phyloP scores from a whole-genome alignment of 2,113 vertebrate species.

The Gorilla gorilla region DNA sequence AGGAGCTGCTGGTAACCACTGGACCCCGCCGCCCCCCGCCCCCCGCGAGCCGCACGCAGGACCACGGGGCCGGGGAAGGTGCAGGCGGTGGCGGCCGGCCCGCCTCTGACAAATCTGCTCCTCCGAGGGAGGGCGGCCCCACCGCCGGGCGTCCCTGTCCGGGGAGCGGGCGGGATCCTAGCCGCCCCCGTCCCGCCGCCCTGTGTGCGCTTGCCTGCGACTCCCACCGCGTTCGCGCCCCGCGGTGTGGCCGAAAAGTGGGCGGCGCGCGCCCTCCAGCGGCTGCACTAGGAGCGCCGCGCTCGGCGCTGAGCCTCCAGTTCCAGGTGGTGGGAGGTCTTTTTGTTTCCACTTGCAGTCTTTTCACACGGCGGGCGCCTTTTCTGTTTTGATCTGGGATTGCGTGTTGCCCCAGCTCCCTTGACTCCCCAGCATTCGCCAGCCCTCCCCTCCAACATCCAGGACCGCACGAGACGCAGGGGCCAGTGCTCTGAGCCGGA shows the following conservation, averaged over 20 bases:
- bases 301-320: not conserved
- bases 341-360: not conserved
- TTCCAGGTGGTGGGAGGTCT: conserved; percentile 26
- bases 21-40: not conserved
- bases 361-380: not conserved
- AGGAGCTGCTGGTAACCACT: conserved; percentile 93
- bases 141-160: not conserved
- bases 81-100: fast-evolving
- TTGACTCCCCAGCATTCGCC: not conserved
- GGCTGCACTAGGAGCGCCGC: not conserved
- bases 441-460: not conserved
- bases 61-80: not conserved
- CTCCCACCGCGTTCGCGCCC: not conserved
- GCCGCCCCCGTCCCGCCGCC: not conserved
- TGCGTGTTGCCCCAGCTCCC: too few species aligned
- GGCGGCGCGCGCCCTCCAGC: conserved; percentile 77
- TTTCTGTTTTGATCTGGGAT: not conserved
- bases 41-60: not conserved
- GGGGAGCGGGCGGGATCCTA: not conserved
- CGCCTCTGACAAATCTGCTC: not conserved
- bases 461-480: not conserved
- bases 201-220: not conserved
- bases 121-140: not conserved
- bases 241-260: not conserved
- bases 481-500: not conserved